Evolutionary conservation across 2,113 vertebrate species (phyloP), one percentile per base, ranked within the genome.

Genomic region (Galemys pyrenaicus): DNA sequence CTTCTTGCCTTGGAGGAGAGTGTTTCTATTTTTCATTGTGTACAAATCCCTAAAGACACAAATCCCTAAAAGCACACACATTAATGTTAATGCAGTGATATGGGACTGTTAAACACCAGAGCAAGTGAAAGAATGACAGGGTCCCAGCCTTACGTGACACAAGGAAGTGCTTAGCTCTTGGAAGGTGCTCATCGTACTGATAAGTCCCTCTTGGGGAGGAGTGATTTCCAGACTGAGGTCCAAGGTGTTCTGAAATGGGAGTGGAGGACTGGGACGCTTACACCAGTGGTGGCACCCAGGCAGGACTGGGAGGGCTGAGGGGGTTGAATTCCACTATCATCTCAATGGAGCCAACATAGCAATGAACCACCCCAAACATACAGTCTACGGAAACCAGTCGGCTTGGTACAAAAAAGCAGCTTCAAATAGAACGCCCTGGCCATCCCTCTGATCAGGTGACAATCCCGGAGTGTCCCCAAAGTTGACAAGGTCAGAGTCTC

Each of bases 11-110:
- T 70, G 58, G 74, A 90, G 60, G 78, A 15, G 35, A 56, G 24
- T 24, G 80, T 87, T 81, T 92, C 91, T 96, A 77, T 71, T 90
- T 96, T 83, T 80, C 73, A 75, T 28, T 82, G 74, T 83, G 70
- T 37, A 71, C 51, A 71, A 77, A 94, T 91, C 95, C 82, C 74
- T 77, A 56, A 71, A 67, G 89, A 49, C 46, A 80, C 65, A 92
- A 89, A 95, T 80, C 71, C 65, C 91, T 85, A 19, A 90, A 92
- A 92, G 87, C 9, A 56, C 32, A 32, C 37, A 70, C 24, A 56
- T 80, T 83, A 46, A 86, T 24, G 28, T 71, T 71, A 88, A 82
- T n/a, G 60, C 64, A 75, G 39, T 79, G 79, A 92, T 81, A 5
- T 35, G 44, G 60, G 83, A 79, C 46, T 81, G 37, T 64, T 85